Conservation (phyloP, 1,140 invertebrate genomes). For the Dryas iulia region DNA sequence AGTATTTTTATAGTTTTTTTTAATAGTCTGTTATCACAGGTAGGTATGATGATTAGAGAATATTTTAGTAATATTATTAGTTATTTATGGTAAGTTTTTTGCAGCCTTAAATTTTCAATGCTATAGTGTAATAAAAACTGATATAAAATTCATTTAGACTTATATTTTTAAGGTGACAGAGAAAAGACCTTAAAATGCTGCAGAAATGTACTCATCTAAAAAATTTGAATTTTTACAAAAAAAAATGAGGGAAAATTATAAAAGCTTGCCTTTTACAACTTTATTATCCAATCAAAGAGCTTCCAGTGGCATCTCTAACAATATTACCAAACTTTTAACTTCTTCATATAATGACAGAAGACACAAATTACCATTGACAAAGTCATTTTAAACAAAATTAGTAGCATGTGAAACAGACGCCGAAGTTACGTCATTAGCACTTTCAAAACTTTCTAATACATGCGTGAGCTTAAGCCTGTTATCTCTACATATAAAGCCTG, state of each 20-base stretch:
- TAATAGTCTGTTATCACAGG: too few species aligned
- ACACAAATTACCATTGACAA: constrained; percentile 18
- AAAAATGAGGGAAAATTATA: background rate
- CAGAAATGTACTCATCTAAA: too few species aligned
- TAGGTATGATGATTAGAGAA: too few species aligned
- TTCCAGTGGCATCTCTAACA: background rate
- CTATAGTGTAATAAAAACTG: too few species aligned
- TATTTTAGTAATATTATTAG: too few species aligned
- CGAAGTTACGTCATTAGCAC: constrained; percentile 17
- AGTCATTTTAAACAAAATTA: constrained; percentile 19
- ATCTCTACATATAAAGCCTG: constrained; percentile 1
- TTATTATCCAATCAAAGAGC: background rate
- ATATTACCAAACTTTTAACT: constrained; percentile 20
- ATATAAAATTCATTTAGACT: too few species aligned
- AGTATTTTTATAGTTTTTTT: too few species aligned
- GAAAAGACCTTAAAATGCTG: too few species aligned
- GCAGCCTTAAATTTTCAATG: too few species aligned
- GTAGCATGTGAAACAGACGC: constrained; percentile 12
- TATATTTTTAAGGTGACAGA: too few species aligned
- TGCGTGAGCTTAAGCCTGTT: constrained; percentile 14
- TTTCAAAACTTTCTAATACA: constrained; percentile 13
- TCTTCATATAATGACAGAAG: background rate
- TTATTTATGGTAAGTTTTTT: too few species aligned
- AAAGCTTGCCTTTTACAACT: background rate
- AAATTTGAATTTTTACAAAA: background rate